Conservation (phyloP, 2,113 vertebrate species). For the Sciurus niger region DNA sequence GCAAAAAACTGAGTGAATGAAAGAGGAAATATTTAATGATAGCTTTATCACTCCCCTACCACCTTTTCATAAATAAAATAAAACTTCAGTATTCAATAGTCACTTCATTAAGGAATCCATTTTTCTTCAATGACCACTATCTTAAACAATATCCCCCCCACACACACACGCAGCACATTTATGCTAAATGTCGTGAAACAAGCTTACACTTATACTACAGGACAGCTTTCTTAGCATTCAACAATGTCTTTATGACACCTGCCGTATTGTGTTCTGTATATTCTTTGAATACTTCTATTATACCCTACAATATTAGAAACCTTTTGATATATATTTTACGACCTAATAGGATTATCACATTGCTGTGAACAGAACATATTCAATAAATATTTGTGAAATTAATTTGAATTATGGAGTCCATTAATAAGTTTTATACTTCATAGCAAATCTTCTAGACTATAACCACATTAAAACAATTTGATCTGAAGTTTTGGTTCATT, state of each 20-base stretch:
- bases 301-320: not conserved
- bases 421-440: slow-evolving; percentile 19
- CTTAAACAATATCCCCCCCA: not conserved
- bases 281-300: not conserved
- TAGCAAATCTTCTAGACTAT: not conserved
- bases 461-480: slow-evolving; percentile 12
- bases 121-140: not conserved
- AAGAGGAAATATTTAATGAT: not conserved
- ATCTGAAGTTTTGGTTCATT: slow-evolving; percentile 25
- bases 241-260: not conserved
- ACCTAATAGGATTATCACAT: not conserved
- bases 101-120: not conserved
- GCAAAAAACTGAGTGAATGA: slow-evolving; percentile 11
- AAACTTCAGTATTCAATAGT: not conserved
- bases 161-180: not conserved
- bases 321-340: not conserved
- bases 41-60: not conserved
- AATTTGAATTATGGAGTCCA: slow-evolving; percentile 3
- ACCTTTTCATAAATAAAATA: no score
- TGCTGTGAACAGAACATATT: not conserved
- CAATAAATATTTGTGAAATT: slow-evolving; percentile 47
- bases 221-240: not conserved
- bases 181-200: not conserved
- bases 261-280: not conserved
- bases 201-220: not conserved